phyloP scores from a whole-genome alignment of 1,140 invertebrate genomes.

The Paraescarpia echinospica region DNA sequence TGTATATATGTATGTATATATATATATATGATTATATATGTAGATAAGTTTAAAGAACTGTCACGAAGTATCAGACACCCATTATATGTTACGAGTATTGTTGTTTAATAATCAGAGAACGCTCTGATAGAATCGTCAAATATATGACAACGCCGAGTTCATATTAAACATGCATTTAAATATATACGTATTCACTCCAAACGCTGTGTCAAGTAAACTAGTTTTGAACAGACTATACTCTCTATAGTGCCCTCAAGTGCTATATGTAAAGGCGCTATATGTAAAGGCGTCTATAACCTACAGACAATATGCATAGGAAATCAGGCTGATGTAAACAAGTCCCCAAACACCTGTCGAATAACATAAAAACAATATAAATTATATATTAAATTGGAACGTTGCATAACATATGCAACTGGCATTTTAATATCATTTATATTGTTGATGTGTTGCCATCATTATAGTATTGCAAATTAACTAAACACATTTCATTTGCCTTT shows the following conservation, averaged over 20 bases:
- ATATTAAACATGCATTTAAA: background rate
- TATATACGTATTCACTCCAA: background rate
- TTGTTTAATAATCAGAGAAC: background rate
- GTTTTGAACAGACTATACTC: background rate
- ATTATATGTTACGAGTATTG: background rate
- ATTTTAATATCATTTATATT: too few species aligned
- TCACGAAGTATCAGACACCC: background rate
- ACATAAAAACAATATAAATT: too few species aligned
- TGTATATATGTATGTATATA: background rate
- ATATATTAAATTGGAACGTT: too few species aligned
- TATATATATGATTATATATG: background rate
- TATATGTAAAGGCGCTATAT: too few species aligned
- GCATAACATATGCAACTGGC: too few species aligned
- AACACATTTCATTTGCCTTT: background rate
- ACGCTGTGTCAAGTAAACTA: background rate
- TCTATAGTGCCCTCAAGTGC: too few species aligned
- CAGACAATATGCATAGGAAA: too few species aligned
- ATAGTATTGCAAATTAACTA: conserved; percentile 9
- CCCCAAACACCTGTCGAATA: too few species aligned
- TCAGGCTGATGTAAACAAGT: too few species aligned
- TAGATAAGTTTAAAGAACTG: conserved; percentile 11
- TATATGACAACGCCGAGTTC: background rate
- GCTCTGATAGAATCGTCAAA: too few species aligned
- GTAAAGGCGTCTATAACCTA: too few species aligned
- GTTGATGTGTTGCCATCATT: too few species aligned